These are phyloP conservation scores for Cosmia trapezina DNA, from an alignment of 2,888 invertebrate genomes.

Conservation along the genomic window DNA sequence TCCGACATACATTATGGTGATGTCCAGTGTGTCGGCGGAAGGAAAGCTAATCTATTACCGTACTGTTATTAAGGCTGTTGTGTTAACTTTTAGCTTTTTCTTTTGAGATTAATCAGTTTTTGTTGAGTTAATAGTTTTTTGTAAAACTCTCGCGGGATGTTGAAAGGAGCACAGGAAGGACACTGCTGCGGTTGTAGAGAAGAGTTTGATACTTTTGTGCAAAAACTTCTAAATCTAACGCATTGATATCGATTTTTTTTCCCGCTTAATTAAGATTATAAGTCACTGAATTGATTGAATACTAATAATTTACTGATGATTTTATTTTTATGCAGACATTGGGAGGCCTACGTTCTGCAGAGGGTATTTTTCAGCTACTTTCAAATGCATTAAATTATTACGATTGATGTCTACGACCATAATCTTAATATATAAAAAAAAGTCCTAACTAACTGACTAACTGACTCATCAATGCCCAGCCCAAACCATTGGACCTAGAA, in stretches of 20 bases:
- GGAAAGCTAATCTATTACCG: constrained; percentile 75
- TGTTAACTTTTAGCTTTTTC: constrained; percentile 50
- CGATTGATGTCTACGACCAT: background rate
- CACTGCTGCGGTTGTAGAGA: background rate
- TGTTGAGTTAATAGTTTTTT: constrained; percentile 6
- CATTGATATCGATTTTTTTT: background rate
- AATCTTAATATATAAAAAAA: too few relatives aligned
- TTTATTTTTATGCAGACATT: background rate
- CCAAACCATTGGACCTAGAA: too few relatives aligned
- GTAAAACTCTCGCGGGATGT: background rate
- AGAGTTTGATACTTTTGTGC: background rate
- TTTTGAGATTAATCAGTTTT: constrained; percentile 34
- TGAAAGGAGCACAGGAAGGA: background rate
- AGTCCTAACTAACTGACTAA: too few relatives aligned
- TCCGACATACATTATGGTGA: constrained; percentile 59
- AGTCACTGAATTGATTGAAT: too few relatives aligned
- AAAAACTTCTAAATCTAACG: background rate
- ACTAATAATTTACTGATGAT: background rate
- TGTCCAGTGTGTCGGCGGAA: constrained; percentile 63
- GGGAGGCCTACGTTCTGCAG: background rate
- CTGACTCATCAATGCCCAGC: too few relatives aligned
- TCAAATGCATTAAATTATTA: background rate
- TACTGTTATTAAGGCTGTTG: constrained; percentile 60
- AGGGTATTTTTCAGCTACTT: background rate
- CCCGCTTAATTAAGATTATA: too few relatives aligned